Base-by-base conservation (phyloP, 2,113 vertebrate species). In the Neodontobutis hainanensis region DNA sequence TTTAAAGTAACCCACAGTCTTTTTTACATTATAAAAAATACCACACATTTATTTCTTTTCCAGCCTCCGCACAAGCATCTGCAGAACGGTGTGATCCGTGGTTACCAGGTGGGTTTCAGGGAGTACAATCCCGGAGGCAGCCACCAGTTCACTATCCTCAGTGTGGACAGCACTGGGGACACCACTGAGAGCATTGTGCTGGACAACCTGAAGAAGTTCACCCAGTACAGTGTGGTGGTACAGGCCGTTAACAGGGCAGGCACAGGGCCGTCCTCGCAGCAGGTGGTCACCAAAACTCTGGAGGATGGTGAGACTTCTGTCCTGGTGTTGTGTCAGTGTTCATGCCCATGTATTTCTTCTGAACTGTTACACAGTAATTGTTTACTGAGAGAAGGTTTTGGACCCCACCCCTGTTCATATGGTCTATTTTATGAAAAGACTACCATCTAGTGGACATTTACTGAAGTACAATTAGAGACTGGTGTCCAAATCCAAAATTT, bases 171-270 rank as follows among this genome's bases (percentile, higher is more conserved):
- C 74, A 97, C 96, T 0, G 97, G 97, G 0, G 97, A 99, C 92
- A 96, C 96, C 90, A 97, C 90, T 0, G 97, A 99, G 89, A 92
- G 94, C 61, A 95, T 98, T 63, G 91, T 94, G 0, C 93, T 99
- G 85, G 96, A 98, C 88, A 96, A 98, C 86, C 93, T 99, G 44
- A 96, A 95, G 78, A 99, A 99, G 87, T 99, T 97, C 91, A 99
- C 97, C 0, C 97, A 98, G 90, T 99, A 99, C 55, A 96, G 97
- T 52, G 95, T 99, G 90, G 96, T 99, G 76, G 97, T 99, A n/a
- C 97, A 99, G 87, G 97, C 97, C 11, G 96, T 94, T 15, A 99
- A 99, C 88, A 88, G 96, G 43, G 97, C 97, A 0, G 97, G 97
- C 35, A 98, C 96, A 0, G 97, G 97, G 19, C 97, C 97, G 4